These are phyloP conservation scores for Gonioctena quinquepunctata DNA, from an alignment of 1,140 invertebrate species.

Conservation along the genomic window DNA sequence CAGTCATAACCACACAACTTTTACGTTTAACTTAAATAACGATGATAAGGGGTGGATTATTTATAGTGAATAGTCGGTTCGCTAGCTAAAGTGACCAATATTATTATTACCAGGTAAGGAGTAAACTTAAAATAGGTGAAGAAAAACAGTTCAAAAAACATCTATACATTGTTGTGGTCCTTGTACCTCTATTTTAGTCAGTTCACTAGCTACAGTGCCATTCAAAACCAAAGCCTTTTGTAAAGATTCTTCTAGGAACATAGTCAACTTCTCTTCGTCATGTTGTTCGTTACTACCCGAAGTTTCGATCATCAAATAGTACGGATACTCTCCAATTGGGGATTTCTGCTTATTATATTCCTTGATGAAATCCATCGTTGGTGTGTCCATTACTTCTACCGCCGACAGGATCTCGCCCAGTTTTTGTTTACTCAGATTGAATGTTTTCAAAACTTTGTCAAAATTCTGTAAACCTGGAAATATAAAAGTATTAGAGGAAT, in stretches of 20 bases:
- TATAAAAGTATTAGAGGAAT: too few relatives aligned
- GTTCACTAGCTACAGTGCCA: constrained; percentile 81
- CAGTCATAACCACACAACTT: too few relatives aligned
- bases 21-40: too few relatives aligned
- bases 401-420: constrained; percentile 91
- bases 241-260: constrained; percentile 78
- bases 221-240: constrained; percentile 73
- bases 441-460: constrained; percentile 76
- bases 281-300: constrained; percentile 81
- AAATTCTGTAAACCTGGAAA: constrained; percentile 72
- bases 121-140: background rate
- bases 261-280: constrained; percentile 83
- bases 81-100: constrained; percentile 66
- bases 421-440: constrained; percentile 70
- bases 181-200: constrained; percentile 64
- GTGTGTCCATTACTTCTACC: constrained; percentile 87
- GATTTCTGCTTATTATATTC: constrained; percentile 67
- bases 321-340: constrained; percentile 69
- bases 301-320: constrained; percentile 91
- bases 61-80: constrained; percentile 79
- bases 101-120: background rate
- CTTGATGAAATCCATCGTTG: constrained; percentile 64
- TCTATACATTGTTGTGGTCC: too few relatives aligned
- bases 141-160: too few relatives aligned
- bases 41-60: too few relatives aligned